Percentiles rank a stretch among this genome's conserved stretches.
Conservation (phyloP, 2,797 vertebrate species). For the Alexandromys oeconomus region DNA sequence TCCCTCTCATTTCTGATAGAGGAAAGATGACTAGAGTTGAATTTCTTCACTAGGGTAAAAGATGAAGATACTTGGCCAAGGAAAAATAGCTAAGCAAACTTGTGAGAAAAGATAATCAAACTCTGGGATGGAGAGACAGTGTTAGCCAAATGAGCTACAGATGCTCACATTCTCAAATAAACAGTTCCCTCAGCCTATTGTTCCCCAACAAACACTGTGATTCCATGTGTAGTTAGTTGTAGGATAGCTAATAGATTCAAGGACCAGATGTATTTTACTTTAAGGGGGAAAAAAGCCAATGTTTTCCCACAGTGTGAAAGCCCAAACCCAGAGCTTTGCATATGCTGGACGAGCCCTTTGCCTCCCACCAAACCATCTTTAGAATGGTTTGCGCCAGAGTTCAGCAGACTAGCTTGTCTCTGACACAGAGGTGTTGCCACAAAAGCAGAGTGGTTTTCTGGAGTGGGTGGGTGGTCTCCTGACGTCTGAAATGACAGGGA, state of each 20-base stretch:
- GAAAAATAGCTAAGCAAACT: not conserved
- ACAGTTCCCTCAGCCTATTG: not conserved
- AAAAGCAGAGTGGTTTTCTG: not conserved
- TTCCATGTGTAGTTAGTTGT: constrained; percentile 25
- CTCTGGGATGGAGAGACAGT: not conserved
- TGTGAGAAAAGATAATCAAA: constrained; percentile 15
- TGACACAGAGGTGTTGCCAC: not conserved
- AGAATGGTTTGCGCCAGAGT: not conserved
- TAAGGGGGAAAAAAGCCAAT: not conserved
- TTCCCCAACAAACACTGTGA: not conserved
- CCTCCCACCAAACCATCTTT: not conserved
- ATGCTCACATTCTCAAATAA: not conserved
- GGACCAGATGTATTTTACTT: not conserved
- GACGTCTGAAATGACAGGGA: not conserved
- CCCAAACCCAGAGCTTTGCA: not conserved
- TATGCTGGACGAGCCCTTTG: not conserved
- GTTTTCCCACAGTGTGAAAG: not conserved
- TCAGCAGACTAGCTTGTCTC: not conserved
- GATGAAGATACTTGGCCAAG: not conserved
- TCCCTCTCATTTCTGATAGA: not conserved
- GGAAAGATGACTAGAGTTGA: not conserved
- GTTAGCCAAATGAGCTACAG: not conserved
- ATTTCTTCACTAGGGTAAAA: not conserved
- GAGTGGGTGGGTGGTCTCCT: not conserved
- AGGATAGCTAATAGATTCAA: not conserved